A percentile compares a stretch with the other conserved stretches of the same genome.
phyloP scores from a whole-genome alignment of 1,140 invertebrate species.

The Elysia chlorotica region DNA sequence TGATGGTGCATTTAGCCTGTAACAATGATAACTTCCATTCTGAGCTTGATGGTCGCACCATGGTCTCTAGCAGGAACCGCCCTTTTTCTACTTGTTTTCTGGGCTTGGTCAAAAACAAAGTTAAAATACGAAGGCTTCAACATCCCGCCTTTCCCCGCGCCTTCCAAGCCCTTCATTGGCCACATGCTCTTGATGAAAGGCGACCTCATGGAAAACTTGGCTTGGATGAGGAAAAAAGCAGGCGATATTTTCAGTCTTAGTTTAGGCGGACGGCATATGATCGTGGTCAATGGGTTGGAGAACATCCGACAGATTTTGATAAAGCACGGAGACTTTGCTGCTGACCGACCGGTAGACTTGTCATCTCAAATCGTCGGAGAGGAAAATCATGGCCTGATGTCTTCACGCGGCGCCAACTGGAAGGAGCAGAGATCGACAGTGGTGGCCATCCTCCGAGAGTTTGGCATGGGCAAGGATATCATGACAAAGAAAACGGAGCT shows the following conservation, averaged over 20 bases:
- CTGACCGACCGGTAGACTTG: background rate
- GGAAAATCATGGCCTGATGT: background rate
- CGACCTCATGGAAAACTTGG: background rate
- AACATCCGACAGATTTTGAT: background rate
- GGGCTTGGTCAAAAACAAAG: too few relatives aligned
- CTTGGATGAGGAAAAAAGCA: background rate
- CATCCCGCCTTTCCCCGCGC: background rate
- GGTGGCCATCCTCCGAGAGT: background rate
- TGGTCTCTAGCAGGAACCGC: too few relatives aligned
- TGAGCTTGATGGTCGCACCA: too few relatives aligned
- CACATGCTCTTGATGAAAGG: background rate
- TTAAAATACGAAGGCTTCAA: background rate
- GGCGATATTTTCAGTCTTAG: constrained; percentile 8
- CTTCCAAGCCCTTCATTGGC: background rate
- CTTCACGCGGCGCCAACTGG: background rate
- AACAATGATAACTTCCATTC: too few relatives aligned
- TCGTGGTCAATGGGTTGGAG: background rate
- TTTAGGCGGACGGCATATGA: background rate
- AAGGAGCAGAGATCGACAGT: constrained; percentile 6
- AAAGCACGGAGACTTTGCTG: background rate
- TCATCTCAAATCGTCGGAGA: background rate
- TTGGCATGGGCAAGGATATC: constrained; percentile 8
- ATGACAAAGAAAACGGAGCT: background rate
- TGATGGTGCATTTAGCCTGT: too few relatives aligned
- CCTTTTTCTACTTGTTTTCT: too few relatives aligned